phyloP scores from a whole-genome alignment of 1,140 invertebrate genomes.

The Diabrotica virgifera region DNA sequence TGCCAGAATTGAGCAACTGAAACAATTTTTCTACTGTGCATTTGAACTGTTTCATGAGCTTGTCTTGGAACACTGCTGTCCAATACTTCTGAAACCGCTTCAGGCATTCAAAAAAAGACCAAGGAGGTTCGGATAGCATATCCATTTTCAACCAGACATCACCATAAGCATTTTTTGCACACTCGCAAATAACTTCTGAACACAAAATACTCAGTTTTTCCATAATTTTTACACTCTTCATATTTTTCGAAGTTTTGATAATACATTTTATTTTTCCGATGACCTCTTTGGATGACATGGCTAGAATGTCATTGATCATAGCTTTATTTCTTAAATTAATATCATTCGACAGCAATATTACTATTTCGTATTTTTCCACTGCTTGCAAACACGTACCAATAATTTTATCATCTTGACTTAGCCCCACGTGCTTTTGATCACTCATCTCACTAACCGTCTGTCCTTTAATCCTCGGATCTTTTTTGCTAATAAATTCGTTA shows the following conservation, averaged over 20 bases:
- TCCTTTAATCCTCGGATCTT: constrained; percentile 28
- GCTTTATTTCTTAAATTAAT: constrained; percentile 35
- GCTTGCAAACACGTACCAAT: constrained; percentile 34
- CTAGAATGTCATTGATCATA: constrained; percentile 24
- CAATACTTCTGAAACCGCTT: constrained; percentile 35
- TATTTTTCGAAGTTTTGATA: constrained; percentile 10
- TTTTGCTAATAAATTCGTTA: constrained; percentile 23
- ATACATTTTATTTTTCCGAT: constrained; percentile 18
- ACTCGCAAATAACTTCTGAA: constrained; percentile 30
- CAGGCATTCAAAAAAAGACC: constrained; percentile 33
- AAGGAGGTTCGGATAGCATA: constrained; percentile 26
- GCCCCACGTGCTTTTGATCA: constrained; percentile 31
- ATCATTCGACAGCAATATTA: constrained; percentile 36
- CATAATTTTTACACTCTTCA: constrained; percentile 26
- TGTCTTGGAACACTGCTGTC: constrained; percentile 31
- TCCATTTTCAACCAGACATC: constrained; percentile 31
- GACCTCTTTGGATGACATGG: constrained; percentile 26
- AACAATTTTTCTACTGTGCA: constrained; percentile 24
- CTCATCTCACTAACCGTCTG: constrained; percentile 33
- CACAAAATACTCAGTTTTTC: constrained; percentile 28
- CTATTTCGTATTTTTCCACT: constrained; percentile 30
- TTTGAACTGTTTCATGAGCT: constrained; percentile 34
- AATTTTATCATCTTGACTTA: constrained; percentile 37
- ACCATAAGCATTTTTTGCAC: constrained; percentile 32
- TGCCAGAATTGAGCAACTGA: constrained; percentile 14